These are phyloP conservation scores for Microplitis manilae DNA, from an alignment of 2,888 invertebrate genomes.

Conservation along the genomic window DNA sequence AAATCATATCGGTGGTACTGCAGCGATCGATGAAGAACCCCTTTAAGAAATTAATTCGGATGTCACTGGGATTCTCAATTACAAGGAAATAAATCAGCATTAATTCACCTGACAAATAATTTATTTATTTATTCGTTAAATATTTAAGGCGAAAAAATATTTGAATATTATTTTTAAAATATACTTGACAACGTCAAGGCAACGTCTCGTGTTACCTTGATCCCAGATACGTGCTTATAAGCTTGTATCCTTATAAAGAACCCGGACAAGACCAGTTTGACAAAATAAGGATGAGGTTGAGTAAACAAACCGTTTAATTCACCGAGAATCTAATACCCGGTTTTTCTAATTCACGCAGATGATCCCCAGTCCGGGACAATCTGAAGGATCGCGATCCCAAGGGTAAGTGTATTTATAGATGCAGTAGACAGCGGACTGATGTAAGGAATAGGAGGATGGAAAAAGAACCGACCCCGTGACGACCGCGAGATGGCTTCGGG, in stretches of 20 bases:
- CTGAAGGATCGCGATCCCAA: not conserved
- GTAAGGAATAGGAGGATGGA: not conserved
- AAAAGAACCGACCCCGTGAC: not conserved
- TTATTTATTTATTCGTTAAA: not conserved
- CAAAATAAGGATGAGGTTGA: not conserved
- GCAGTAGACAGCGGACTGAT: not conserved
- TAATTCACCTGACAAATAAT: too few species aligned
- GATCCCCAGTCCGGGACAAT: not conserved
- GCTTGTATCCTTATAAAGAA: not conserved
- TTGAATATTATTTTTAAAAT: not conserved
- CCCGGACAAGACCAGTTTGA: not conserved
- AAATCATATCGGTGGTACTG: slow-evolving; percentile 35
- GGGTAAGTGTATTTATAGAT: too few species aligned
- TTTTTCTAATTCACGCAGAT: not conserved
- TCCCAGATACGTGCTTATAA: not conserved
- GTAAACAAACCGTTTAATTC: not conserved
- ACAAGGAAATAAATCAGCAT: too few species aligned
- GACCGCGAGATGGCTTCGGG: slow-evolving; percentile 54
- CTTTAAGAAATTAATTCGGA: not conserved
- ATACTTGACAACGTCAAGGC: not conserved
- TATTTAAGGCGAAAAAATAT: too few species aligned
- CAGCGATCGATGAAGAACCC: slow-evolving; percentile 30
- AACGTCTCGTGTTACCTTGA: not conserved
- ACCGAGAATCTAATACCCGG: not conserved
- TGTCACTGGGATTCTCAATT: too few species aligned